A percentile compares a stretch with the other conserved stretches of the same genome.
Evolutionary conservation across 2,113 vertebrate genomes (phyloP).

Genomic region (Tursiops truncatus): DNA sequence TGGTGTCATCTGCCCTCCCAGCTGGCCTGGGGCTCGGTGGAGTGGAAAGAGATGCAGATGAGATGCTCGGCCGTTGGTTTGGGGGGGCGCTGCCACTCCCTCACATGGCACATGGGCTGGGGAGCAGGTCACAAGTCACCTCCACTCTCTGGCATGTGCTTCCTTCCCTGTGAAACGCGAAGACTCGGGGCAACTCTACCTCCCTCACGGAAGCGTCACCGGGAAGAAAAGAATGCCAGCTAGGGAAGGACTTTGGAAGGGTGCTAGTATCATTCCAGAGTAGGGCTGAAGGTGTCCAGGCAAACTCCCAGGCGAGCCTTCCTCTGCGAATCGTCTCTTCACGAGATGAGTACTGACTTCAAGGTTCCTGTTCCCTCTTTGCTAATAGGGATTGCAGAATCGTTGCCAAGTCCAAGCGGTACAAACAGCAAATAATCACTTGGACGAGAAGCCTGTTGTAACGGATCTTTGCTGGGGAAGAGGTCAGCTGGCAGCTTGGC

Average conservation of each 20-base stretch:
- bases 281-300: neutral
- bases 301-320: neutral
- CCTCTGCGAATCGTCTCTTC: neutral
- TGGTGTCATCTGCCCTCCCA: fast-evolving
- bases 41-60: slow-evolving; percentile 32
- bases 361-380: slow-evolving; percentile 49
- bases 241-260: neutral
- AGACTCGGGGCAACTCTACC: neutral
- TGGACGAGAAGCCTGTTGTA: slow-evolving; percentile 58
- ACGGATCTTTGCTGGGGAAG: slow-evolving; percentile 53
- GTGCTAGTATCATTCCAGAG: neutral
- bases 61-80: neutral
- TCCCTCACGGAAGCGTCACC: neutral
- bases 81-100: neutral
- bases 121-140: neutral
- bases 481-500: slow-evolving; percentile 52
- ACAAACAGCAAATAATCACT: slow-evolving; percentile 43
- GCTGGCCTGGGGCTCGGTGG: neutral
- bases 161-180: neutral
- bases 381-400: slow-evolving; percentile 34
- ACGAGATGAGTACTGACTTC: slow-evolving; percentile 46
- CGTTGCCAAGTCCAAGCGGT: slow-evolving; percentile 49
- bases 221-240: neutral
- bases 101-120: neutral
- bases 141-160: neutral